Base-by-base conservation (phyloP, 2,888 invertebrate genomes). In the Lathronympha strigana region DNA sequence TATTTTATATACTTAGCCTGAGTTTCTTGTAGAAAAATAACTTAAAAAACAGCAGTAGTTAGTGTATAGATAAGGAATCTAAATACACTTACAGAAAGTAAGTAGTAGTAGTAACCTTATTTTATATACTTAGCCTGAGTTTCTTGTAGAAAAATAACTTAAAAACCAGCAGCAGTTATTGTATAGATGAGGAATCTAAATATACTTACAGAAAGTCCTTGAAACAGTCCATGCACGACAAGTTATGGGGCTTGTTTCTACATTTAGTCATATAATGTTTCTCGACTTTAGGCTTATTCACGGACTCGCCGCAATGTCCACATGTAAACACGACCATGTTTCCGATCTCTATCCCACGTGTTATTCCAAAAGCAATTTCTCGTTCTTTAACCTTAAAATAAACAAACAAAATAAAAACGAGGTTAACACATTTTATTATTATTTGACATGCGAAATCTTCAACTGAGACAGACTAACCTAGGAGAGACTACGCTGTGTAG, bases 311-410 rank as follows among this genome's bases (percentile, higher is more conserved):
- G 83, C 99, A 99, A 73, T 95, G 94, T 75, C 96, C 96, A 84
- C 99, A 99, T 11, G 96, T 97, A 83, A 99, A 99, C 61, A 97
- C 96, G 47, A 99, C 99, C 99, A 99, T 99, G 49, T 73, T 71
- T n/a, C 31, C 19, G 36, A 13, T 66, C 31, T 63, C 64, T 36
- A 40, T 15, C 54, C 36, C 66, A 66, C 66, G 66, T 66, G 66
- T n/a, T 54, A 49, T 28, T 33, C n/a, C 33, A 38, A 49, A 31
- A 28, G 25, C 45, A 40, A 58, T 5, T 28, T 25, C 31, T 50
- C 13, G 60, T 51, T 58, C n/a, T 43, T 58, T 66, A 66, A 66
- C 66, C 66, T 66, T 54, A 61, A 66, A 66, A 61, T 60, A 66
- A 66, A 61, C 49, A 66, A 66, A 66, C 61, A 54, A 66, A 61